Percentiles rank a stretch among this genome's conserved stretches.
Conservation (phyloP, 2,888 invertebrate genomes). For the Stenodera caucasica region DNA sequence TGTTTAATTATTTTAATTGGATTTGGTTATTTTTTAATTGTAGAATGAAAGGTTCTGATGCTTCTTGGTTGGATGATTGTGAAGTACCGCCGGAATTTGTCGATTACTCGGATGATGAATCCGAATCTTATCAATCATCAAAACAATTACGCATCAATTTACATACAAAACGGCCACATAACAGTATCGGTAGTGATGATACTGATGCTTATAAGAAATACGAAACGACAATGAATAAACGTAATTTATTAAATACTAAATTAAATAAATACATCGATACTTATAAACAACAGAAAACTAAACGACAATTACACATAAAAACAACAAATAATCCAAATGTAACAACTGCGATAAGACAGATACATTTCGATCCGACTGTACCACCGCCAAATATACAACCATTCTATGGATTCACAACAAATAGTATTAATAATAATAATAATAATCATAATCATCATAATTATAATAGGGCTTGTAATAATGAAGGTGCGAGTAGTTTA, state of each 20-base stretch:
- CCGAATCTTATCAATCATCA: slow-evolving; percentile 62
- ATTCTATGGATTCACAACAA: slow-evolving; percentile 9
- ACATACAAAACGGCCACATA: slow-evolving; percentile 35
- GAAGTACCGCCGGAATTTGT: slow-evolving; percentile 73
- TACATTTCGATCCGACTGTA: slow-evolving; percentile 18
- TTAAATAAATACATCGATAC: slow-evolving; percentile 25
- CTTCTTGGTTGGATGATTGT: slow-evolving; percentile 81
- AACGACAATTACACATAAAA: neutral
- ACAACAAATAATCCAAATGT: slow-evolving; percentile 11
- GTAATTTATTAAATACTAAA: slow-evolving; percentile 46
- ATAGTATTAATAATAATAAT: neutral
- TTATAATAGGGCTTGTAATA: neutral
- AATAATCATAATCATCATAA: neutral
- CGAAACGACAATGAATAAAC: slow-evolving; percentile 52
- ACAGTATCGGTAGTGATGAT: slow-evolving; percentile 29
- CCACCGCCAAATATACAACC: slow-evolving; percentile 31
- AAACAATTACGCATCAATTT: slow-evolving; percentile 49
- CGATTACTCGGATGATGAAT: slow-evolving; percentile 90
- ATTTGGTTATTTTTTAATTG: slow-evolving; percentile 39
- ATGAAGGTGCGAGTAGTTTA: slow-evolving; percentile 18
- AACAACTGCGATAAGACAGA: slow-evolving; percentile 9
- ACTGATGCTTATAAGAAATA: slow-evolving; percentile 46
- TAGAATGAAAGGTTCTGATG: slow-evolving; percentile 84
- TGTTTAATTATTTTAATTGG: slow-evolving; percentile 6
- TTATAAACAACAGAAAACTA: slow-evolving; percentile 16